Base-by-base conservation (phyloP, 2,888 invertebrate species). In the Parasteatoda lunata region DNA sequence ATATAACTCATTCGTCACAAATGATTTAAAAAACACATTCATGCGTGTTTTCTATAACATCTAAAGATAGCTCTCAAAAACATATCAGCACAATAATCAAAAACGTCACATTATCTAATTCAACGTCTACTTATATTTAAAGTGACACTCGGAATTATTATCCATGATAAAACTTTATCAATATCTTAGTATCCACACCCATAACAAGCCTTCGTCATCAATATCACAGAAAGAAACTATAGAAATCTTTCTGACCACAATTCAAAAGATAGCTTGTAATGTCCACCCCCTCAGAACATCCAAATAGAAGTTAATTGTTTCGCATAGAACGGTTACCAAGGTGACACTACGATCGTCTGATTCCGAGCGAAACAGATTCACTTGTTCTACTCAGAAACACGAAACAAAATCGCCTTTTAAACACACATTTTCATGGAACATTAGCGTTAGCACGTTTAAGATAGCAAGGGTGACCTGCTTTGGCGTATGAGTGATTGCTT, bases 371-470 rank as follows among this genome's bases (percentile, higher is more conserved):
- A 64, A 85, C 76, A 66, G 65, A 80, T 69, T 71, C 76, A 69
- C 80, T 77, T 80, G 80, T 85, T 85, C 54, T 54, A 65, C 48
- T 7, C 64, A 59, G 52, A 48, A 51, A 80, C 85, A 80, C 48
- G 80, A 52, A 75, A 71, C 80, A 51, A 70, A 85, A 85, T 79
- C 30, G 76, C 65, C 59, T 77, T 85, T 85, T 85, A 85, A 85
- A 80, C 76, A 85, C 85, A 77, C 77, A 49, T 83, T 71, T 77
- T 72, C 83, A 71, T 52, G 83, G 69, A 11, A 64, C 77, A 83
- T 83, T 83, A 77, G n/a, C 71, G 65, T 72, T 13, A 51, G 52
- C 78, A 30, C 15, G 11, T 59, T 59, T 59, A 59, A 59, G 59
- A n/a, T 59, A 59, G n/a, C 59, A 80, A 80, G 65, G 64, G 52